Evolutionary conservation across 1,140 invertebrate species (phyloP).

Genomic region (Leucophenga varia): DNA sequence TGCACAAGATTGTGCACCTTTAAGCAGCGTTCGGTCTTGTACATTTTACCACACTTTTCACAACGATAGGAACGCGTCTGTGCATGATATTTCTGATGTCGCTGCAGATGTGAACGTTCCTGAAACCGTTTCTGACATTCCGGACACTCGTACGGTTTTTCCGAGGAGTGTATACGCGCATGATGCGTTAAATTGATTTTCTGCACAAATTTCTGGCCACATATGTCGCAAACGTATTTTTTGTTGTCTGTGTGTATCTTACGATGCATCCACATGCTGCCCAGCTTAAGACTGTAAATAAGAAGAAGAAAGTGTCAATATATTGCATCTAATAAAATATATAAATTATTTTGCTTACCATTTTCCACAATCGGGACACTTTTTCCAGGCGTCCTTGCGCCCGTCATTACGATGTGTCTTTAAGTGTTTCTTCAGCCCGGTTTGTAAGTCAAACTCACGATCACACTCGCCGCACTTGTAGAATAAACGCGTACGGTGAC

Average conservation of each 20-base stretch:
- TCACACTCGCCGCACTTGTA: slow-evolving; percentile 46
- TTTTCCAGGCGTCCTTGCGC: slow-evolving; percentile 48
- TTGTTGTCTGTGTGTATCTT: slow-evolving; percentile 58
- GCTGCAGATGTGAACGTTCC: slow-evolving; percentile 58
- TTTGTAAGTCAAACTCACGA: slow-evolving; percentile 40
- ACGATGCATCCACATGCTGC: slow-evolving; percentile 59
- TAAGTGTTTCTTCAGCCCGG: slow-evolving; percentile 45
- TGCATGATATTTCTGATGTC: slow-evolving; percentile 59
- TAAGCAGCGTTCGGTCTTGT: slow-evolving; percentile 60
- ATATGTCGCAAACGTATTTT: slow-evolving; percentile 59
- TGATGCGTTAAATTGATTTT: slow-evolving; percentile 60
- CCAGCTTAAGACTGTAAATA: slow-evolving; percentile 55
- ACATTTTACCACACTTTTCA: slow-evolving; percentile 58
- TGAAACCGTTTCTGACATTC: slow-evolving; percentile 62
- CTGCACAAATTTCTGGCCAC: slow-evolving; percentile 60
- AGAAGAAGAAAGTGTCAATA: not conserved
- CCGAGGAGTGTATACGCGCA: slow-evolving; percentile 61
- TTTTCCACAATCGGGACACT: slow-evolving; percentile 60
- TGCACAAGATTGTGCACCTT: slow-evolving; percentile 59
- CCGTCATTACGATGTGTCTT: slow-evolving; percentile 47
- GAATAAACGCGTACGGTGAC: slow-evolving; percentile 35
- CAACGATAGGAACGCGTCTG: slow-evolving; percentile 58
- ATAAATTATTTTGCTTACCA: slow-evolving; percentile 48
- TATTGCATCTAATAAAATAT: too few relatives aligned
- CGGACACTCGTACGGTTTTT: slow-evolving; percentile 66